These are phyloP conservation scores for Erpornis zantholeuca DNA, from an alignment of 2,113 vertebrate genomes.

Conservation along the genomic window DNA sequence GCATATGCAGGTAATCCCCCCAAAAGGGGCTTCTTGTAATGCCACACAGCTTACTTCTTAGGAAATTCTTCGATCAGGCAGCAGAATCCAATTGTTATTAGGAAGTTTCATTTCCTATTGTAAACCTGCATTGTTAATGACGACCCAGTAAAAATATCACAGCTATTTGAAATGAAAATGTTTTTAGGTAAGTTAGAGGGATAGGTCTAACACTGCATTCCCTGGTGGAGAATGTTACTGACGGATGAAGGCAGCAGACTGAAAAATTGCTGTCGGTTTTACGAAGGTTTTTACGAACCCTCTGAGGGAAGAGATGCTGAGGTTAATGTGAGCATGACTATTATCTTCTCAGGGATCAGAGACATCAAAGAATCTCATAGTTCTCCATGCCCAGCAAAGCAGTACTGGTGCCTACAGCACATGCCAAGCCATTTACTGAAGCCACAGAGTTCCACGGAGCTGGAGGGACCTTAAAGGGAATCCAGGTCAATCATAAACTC, in stretches of 20 bases:
- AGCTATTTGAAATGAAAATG: slow-evolving; percentile 25
- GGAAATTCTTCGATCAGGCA: neutral
- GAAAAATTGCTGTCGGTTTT: slow-evolving; percentile 44
- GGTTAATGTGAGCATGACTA: neutral
- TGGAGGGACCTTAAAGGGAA: neutral
- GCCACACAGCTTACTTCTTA: neutral
- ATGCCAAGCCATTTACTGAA: neutral
- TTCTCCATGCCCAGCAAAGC: neutral
- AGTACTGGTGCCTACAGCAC: neutral
- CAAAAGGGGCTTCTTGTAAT: neutral
- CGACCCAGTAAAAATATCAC: neutral
- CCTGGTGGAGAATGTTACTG: neutral
- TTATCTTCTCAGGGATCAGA: slow-evolving; percentile 14
- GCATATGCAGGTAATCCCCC: neutral
- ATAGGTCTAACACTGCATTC: neutral
- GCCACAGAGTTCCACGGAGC: neutral
- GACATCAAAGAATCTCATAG: neutral
- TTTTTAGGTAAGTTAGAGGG: slow-evolving; percentile 24
- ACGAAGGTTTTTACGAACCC: neutral
- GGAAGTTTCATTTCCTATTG: neutral
- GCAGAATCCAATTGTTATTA: slow-evolving; percentile 11
- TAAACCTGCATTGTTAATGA: slow-evolving; percentile 21
- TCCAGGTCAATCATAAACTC: neutral
- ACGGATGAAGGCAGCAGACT: slow-evolving; percentile 8
- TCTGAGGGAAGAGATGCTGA: slow-evolving; percentile 11